Evolutionary conservation across 2,113 vertebrate genomes (phyloP), one percentile per base, ranked within the genome.

Genomic region (Eublepharis macularius): DNA sequence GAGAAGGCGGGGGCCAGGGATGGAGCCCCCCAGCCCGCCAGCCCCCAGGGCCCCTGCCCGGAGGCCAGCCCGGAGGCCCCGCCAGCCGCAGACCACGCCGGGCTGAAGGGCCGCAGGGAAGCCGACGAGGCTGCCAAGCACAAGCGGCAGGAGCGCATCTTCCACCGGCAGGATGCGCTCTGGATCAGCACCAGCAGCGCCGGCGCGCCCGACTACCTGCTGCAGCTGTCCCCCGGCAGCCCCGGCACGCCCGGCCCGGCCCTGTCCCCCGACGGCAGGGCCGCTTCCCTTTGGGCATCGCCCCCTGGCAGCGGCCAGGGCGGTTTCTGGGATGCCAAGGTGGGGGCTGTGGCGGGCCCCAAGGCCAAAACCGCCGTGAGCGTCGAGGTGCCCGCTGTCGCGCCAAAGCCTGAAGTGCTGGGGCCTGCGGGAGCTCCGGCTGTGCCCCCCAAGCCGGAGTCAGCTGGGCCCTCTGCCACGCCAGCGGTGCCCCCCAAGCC

Each of bases 121-220:
- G 82, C 92, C 1, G 81, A 88, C 82, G 81, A 69, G 76, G 80
- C 43, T 86, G 82, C 91, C 41, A 95, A 94, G 91, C 91, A 92
- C 90, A 96, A 96, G 93, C 87, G 96, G 77, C 95, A 95, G 57
- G 95, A 96, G 91, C 91, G 95, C 49, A 93, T 95, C 29, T 96
- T 96, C 90, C 96, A 96, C 83, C 93, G 96, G 60, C 96, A 96
- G 90, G 95, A 96, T 92, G 96, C 96, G 80, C 94, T 96, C 73
- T 96, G 96, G 96, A 95, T 96, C 90, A 96, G 96, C 90, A 95
- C 95, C 11, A 94, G 93, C 91, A 90, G 94, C 77, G 92, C 91
- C 84, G 91, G 94, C 74, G 78, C 94, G 0, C 94, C 93, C 66
- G 91, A 92, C 45, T 89, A 84, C 51, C 77, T 84, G 82, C 81